Evolutionary conservation across 2,113 vertebrate genomes (phyloP), one percentile per base, ranked within the genome.

Genomic region (Apistogramma diplotaenia): DNA sequence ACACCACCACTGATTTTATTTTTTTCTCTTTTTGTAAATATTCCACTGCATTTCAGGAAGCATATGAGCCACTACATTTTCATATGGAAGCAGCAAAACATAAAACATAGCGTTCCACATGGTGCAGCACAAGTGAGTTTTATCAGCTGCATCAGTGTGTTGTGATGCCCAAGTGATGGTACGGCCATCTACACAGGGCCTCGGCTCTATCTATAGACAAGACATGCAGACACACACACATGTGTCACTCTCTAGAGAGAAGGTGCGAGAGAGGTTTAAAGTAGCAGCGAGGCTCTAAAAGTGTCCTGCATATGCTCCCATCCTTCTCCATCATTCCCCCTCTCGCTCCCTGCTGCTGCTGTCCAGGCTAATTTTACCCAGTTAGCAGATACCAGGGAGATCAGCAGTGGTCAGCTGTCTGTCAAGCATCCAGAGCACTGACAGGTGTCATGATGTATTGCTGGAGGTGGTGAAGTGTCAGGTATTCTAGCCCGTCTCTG

Each of bases 371-470:
- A 82, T 92, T 93, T 91, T 86, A 91, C 80, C 85, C 81, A 31
- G 76, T 82, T 88, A 87, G 89, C 86, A 89, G 89, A 93, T 92
- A 90, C 89, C 82, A 74, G 82, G 62, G 71, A 81, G 85, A 90
- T 91, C 90, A 92, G 82, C 18, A 16, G 78, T 43, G 87, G 76
- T 90, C 89, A 91, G 91, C 93, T 94, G 90, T 91, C 86, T 81
- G 89, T 91, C 89, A 89, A 82, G 81, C 55, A 15, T 86, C 79
- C 58, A 53, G 76, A 72, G 81, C 65, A 58, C 65, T 79, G 84
- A 87, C 83, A 87, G 81, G 78, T 31, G 70, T 88, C 55, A 16
- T 10, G 33, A 51, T 60, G 56, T 57, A 60, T 37, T 77, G 77
- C 87, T 83, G 78, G 89, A 83, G 85, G 81, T 59, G 78, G 62